Base-by-base conservation (phyloP, 2,888 invertebrate genomes). In the Drosophila fulvimacula region DNA sequence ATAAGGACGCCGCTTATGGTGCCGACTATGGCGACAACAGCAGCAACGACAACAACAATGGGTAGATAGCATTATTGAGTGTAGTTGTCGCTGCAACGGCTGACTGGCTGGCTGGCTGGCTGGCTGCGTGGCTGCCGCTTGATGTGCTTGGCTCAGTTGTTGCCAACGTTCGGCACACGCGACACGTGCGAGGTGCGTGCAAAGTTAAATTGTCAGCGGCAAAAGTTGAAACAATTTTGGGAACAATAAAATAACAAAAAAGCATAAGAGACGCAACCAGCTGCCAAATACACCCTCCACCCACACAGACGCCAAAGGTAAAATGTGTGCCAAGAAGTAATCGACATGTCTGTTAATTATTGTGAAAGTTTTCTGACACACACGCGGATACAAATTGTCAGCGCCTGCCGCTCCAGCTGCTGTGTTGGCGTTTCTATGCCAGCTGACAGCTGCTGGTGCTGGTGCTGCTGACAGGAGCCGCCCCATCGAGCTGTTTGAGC, bases 271-370 rank as follows among this genome's bases (percentile, higher is more conserved):
- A 48, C 3, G 32, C 27, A 71, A 65, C 30, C 61, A 73, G 62
- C 62, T 78, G 69, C 53, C 73, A 69, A 64, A 65, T 5, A 41
- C 53, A 39, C n/a, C 15, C 24, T 13, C 15, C 24, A 55, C 52
- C 32, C 30, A 9, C 39, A 51, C 32, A 55, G 34, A 51, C 41
- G 59, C 48, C 51, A 69, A 60, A 82, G 83, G 78, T 82, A 81
- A 88, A 82, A 76, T 82, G 76, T 82, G 61, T 76, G 81, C 59
- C 60, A 82, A 85, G 83, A 82, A 76, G 81, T 88, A 85, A 84
- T 88, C 83, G 88, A 85, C 86, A 82, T 82, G 86, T 82, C 88
- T 85, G 88, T 84, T 88, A 84, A 84, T 84, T 84, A 84, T 88
- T 85, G 83, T 83, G 88, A 88, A 83, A 83, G 86, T 83, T 83